phyloP scores from a whole-genome alignment of 2,113 vertebrate genomes.

The Mobula birostris region DNA sequence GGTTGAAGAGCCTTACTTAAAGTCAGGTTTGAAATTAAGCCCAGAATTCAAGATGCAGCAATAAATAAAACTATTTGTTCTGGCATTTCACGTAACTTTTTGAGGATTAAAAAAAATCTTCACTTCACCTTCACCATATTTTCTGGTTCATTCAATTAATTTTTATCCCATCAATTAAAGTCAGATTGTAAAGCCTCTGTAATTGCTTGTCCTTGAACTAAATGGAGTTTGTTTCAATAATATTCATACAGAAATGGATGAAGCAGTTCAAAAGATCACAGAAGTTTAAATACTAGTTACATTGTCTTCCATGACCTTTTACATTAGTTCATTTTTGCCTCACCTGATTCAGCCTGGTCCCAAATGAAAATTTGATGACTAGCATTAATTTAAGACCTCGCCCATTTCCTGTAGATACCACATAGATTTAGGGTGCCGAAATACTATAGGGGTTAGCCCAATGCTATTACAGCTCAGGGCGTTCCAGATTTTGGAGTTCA shows the following conservation, averaged over 20 bases:
- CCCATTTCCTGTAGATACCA: too few species aligned
- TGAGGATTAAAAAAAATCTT: neutral
- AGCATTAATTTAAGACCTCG: too few species aligned
- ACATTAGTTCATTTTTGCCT: too few species aligned
- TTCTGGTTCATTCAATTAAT: neutral
- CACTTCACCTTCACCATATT: neutral
- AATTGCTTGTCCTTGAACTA: neutral
- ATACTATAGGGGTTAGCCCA: too few species aligned
- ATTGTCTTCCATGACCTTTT: too few species aligned
- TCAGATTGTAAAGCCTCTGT: neutral
- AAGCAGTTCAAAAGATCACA: neutral
- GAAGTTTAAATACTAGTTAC: neutral
- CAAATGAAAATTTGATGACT: too few species aligned
- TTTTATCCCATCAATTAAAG: neutral
- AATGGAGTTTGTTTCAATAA: neutral
- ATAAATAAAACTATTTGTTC: neutral
- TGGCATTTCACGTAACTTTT: neutral
- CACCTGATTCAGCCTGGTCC: too few species aligned
- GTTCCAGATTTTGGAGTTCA: too few species aligned
- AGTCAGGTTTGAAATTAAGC: neutral
- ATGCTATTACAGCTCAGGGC: too few species aligned
- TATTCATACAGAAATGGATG: neutral
- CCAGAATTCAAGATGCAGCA: neutral
- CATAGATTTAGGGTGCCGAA: too few species aligned
- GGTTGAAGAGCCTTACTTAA: neutral